Conservation (phyloP, 2,797 vertebrate genomes). For the Alca torda region DNA sequence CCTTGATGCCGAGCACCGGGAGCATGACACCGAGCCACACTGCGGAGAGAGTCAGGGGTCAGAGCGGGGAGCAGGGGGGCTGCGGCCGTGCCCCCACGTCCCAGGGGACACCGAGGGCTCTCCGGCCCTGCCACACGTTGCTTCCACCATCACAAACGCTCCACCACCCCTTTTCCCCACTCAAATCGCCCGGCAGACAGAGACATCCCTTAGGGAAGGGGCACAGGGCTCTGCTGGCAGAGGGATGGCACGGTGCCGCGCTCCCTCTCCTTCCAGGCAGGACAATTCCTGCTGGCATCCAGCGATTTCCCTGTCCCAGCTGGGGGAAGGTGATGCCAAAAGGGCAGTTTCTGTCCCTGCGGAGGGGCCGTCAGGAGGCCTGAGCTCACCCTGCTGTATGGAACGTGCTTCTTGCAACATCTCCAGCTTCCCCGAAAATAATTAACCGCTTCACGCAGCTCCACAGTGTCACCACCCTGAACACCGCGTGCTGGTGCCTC, state of each 20-base stretch:
- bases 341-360: neutral
- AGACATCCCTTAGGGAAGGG: neutral
- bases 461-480: rapidly evolving
- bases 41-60: conserved; percentile 40
- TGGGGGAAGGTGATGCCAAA: rapidly evolving
- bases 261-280: neutral
- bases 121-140: rapidly evolving
- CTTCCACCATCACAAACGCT: rapidly evolving
- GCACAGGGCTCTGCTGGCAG: neutral
- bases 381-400: neutral
- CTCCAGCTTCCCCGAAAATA: neutral
- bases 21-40: conserved; percentile 97
- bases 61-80: neutral
- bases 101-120: neutral
- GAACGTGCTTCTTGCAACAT: neutral
- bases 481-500: neutral
- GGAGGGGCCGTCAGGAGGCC: neutral
- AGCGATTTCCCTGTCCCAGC: rapidly evolving
- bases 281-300: neutral
- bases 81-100: neutral
- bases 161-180: neutral
- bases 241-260: rapidly evolving
- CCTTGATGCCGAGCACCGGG: conserved; percentile 91
- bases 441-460: neutral
- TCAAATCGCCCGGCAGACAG: rapidly evolving